Evolutionary conservation across 2,113 vertebrate genomes (phyloP).

Genomic region (Notarius quadriscutis): DNA sequence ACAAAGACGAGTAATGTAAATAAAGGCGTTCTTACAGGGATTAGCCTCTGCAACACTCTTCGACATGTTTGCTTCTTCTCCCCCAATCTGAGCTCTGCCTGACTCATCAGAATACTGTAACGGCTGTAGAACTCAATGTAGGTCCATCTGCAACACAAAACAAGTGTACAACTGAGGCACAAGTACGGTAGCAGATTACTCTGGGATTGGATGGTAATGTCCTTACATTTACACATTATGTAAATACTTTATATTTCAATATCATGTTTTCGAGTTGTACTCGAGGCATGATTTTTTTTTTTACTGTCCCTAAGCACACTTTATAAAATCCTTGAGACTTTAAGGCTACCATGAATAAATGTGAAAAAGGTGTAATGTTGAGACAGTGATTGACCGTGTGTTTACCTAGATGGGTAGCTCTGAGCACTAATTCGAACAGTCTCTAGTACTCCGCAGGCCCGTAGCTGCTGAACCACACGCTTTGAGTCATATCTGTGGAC

Average conservation of each 20-base stretch:
- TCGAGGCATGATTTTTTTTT: neutral
- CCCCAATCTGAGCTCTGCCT: conserved; percentile 74
- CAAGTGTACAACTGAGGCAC: neutral
- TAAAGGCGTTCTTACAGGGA: conserved; percentile 77
- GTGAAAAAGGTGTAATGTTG: neutral
- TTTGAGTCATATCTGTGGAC: conserved; percentile 84
- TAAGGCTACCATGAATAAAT: neutral
- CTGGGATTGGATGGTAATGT: neutral
- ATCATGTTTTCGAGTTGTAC: neutral
- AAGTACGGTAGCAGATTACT: neutral
- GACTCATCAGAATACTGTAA: conserved; percentile 92
- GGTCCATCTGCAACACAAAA: conserved; percentile 83
- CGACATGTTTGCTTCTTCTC: conserved; percentile 93
- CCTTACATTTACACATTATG: neutral
- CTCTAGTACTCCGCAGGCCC: conserved; percentile 94
- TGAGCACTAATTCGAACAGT: conserved; percentile 94
- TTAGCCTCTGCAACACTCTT: conserved; percentile 83
- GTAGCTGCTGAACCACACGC: conserved; percentile 90
- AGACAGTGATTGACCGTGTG: neutral
- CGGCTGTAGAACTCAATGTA: conserved; percentile 96
- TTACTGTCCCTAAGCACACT: neutral
- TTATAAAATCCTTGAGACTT: neutral
- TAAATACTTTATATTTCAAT: neutral
- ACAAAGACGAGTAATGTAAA: neutral
- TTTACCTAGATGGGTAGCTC: conserved; percentile 92